These are phyloP conservation scores for Nerophis lumbriciformis DNA, from an alignment of 2,113 vertebrate genomes.

Conservation along the genomic window DNA sequence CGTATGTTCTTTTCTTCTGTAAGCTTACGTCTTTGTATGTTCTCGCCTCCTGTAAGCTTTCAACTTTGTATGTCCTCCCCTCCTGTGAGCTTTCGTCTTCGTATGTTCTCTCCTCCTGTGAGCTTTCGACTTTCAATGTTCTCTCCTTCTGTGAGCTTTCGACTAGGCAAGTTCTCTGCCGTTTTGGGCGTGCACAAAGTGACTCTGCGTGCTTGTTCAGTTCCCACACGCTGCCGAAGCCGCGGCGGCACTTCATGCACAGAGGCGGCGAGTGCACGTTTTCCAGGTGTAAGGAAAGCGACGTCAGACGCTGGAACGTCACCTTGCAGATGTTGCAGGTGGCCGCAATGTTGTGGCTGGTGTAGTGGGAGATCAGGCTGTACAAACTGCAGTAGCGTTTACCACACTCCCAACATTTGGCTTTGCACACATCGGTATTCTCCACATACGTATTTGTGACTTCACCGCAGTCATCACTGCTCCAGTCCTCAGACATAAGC, in stretches of 20 bases:
- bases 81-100: no score
- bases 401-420: conserved; percentile 56
- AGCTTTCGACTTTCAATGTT: no score
- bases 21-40: no score
- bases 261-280: conserved; percentile 39
- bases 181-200: neutral
- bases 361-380: conserved; percentile 41
- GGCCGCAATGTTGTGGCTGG: conserved; percentile 33
- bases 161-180: no score
- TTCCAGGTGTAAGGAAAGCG: conserved; percentile 48
- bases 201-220: conserved; percentile 52
- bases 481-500: conserved; percentile 43
- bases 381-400: conserved; percentile 31
- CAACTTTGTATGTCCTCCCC: no score
- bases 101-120: no score
- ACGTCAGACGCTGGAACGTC: conserved; percentile 39
- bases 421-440: neutral
- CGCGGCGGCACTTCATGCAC: conserved; percentile 32
- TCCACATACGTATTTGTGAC: neutral
- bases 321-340: conserved; percentile 54
- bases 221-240: conserved; percentile 45
- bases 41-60: no score
- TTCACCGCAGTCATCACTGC: conserved; percentile 21
- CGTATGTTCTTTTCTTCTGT: no score
- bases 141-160: no score